Percentiles rank a stretch among this genome's conserved stretches.
These are phyloP conservation scores for Pantala flavescens DNA, from an alignment of 1,140 invertebrate species.

Conservation along the genomic window DNA sequence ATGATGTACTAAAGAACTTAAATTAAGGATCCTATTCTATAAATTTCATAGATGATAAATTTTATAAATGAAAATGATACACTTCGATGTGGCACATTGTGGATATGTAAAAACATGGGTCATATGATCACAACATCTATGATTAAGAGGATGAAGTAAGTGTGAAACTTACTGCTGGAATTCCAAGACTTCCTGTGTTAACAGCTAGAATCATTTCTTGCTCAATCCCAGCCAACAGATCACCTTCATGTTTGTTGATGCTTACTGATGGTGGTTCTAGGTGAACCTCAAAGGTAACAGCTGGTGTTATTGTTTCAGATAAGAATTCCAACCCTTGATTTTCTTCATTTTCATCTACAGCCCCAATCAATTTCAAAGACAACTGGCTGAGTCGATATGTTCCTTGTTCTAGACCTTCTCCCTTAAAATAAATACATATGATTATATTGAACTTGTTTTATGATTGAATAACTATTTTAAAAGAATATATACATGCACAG, in stretches of 20 bases:
- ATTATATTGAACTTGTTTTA: neutral
- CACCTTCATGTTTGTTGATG: constrained; percentile 38
- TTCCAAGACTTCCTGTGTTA: constrained; percentile 36
- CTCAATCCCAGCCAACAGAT: constrained; percentile 42
- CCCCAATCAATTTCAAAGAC: constrained; percentile 31
- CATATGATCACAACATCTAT: no score
- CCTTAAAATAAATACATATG: constrained; percentile 29
- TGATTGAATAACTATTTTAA: neutral
- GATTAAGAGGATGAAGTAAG: no score
- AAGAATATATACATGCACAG: neutral
- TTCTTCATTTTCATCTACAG: constrained; percentile 20
- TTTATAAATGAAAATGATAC: no score
- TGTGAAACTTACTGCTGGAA: constrained; percentile 28
- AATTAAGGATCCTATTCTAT: no score
- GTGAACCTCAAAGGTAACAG: constrained; percentile 42
- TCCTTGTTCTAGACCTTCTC: constrained; percentile 28
- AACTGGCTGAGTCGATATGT: constrained; percentile 35
- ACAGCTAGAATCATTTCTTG: constrained; percentile 37
- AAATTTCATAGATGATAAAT: no score
- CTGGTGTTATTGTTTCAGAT: constrained; percentile 40
- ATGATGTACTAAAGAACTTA: no score
- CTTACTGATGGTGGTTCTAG: constrained; percentile 41
- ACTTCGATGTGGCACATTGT: no score
- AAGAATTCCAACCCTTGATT: constrained; percentile 44
- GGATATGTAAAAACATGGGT: no score